These are phyloP conservation scores for Napeogenes sylphis DNA, from an alignment of 2,888 invertebrate genomes.

Conservation along the genomic window DNA sequence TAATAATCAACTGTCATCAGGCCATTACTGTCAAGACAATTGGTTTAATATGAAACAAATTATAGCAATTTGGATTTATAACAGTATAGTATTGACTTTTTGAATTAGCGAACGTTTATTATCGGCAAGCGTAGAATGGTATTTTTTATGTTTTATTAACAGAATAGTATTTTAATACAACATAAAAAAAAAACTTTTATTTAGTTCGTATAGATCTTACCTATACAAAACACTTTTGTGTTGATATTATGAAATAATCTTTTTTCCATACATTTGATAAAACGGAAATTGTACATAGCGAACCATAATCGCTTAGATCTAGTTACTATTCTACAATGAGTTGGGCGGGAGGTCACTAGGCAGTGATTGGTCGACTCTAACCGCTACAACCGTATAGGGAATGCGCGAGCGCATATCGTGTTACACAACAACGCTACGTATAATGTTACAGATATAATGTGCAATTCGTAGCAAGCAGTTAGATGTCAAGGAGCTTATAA, in stretches of 20 bases:
- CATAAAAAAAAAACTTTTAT: background rate
- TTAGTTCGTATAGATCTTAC: background rate
- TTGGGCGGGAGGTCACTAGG: constrained; percentile 51
- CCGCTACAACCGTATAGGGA: constrained; percentile 62
- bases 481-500: too few relatives aligned
- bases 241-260: too few relatives aligned
- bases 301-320: background rate
- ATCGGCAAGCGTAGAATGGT: background rate
- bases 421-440: constrained; percentile 50
- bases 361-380: constrained; percentile 53
- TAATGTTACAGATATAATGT: constrained; percentile 30
- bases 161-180: too few relatives aligned
- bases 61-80: constrained; percentile 26
- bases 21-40: constrained; percentile 29
- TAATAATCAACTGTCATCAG: constrained; percentile 26
- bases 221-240: background rate
- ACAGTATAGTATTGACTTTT: constrained; percentile 17
- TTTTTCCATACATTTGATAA: too few relatives aligned
- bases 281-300: too few relatives aligned
- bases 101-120: constrained; percentile 18
- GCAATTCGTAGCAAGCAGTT: background rate
- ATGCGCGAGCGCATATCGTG: constrained; percentile 55
- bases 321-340: constrained; percentile 16
- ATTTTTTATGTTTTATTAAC: too few relatives aligned
- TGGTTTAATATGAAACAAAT: constrained; percentile 18